Conservation (phyloP, 2,888 invertebrate genomes). For the Lobophora halterata region DNA sequence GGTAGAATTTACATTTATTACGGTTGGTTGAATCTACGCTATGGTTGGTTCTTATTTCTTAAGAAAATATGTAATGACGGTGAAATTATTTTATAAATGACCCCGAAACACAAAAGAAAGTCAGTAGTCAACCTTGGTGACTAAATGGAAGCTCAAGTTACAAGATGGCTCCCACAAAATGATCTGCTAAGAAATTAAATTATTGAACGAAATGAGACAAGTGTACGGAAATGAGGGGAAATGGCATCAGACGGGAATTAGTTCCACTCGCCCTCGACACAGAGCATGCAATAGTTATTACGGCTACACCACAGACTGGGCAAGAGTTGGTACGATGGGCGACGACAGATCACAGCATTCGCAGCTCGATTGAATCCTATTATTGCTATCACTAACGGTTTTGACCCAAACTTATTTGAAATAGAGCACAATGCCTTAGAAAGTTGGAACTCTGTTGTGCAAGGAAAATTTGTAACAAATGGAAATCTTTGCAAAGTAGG, state of each 20-base stretch:
- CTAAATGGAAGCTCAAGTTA: no score
- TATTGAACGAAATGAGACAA: conserved; percentile 10
- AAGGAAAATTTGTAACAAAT: no score
- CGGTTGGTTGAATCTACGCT: no score
- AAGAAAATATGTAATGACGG: no score
- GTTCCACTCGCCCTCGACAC: conserved; percentile 1
- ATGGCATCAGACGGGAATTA: conserved; percentile 12
- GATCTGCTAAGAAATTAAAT: conserved; percentile 12
- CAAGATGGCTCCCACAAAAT: background rate
- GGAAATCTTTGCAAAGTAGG: no score
- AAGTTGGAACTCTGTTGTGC: no score
- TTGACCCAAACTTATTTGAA: background rate
- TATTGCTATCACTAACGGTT: conserved; percentile 1
- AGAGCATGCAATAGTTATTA: no score
- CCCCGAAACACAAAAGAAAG: no score
- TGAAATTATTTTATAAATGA: no score
- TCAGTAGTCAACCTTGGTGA: no score
- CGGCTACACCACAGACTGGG: background rate
- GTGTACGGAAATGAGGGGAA: conserved; percentile 3
- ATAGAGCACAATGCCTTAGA: background rate
- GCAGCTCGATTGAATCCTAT: conserved; percentile 11
- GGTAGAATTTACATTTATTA: no score
- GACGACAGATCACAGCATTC: conserved; percentile 2
- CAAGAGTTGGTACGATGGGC: conserved; percentile 1
- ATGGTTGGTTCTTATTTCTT: no score